phyloP scores from a whole-genome alignment of 2,113 vertebrate genomes.

The Chascanopsetta lugubris region DNA sequence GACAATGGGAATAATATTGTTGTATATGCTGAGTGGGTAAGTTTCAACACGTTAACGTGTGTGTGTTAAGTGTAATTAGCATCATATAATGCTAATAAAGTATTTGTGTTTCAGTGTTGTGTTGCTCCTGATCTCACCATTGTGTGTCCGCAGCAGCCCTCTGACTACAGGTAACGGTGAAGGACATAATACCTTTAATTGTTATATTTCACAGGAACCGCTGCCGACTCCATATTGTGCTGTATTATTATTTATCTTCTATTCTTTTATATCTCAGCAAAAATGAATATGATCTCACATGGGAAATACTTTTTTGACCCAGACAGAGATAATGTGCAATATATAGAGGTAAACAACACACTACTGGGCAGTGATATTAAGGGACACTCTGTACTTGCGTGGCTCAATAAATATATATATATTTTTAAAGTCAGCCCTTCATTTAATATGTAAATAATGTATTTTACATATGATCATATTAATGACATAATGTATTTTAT shows the following conservation, averaged over 20 bases:
- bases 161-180: constrained; percentile 13
- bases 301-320: constrained; percentile 10
- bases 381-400: background rate
- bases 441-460: no score
- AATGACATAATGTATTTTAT: no score
- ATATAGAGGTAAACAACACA: background rate
- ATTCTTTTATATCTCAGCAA: no score
- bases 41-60: background rate
- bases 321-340: background rate
- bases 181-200: background rate
- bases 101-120: background rate
- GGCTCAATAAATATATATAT: no score
- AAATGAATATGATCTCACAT: background rate
- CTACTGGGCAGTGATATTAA: background rate
- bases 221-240: no score
- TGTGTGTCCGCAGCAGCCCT: background rate
- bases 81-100: no score
- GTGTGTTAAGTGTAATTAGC: background rate
- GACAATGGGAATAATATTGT: background rate
- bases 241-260: no score
- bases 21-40: background rate
- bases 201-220: background rate
- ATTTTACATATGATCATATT: no score
- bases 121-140: constrained; percentile 1
- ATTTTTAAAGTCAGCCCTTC: no score